Base-by-base conservation (phyloP, 2,888 invertebrate genomes). In the Platerodrilus igneus region DNA sequence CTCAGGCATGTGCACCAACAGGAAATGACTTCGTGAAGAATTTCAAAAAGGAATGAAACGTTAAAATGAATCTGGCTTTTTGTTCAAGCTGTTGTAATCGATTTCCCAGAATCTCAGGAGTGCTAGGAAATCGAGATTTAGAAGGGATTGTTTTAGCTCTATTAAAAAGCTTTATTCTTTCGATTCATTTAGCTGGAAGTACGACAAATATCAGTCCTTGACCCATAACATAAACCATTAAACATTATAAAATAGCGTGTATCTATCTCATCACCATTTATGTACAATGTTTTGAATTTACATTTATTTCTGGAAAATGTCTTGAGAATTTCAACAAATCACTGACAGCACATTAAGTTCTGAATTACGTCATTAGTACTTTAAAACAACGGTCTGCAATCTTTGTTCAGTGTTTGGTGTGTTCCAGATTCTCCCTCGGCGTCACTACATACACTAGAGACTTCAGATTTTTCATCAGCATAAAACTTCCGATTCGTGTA, bases 361-460 rank as follows among this genome's bases (percentile, higher is more conserved):
- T 29, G 30, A 30, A 30, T 20, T 7, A 21, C 21, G 20, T 20
- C 30, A 30, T 20, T 30, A 30, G 14, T 14, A 15, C 9, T 20
- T 30, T 30, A 19, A 19, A 18, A 20, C 30, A 7, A 9, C 9
- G n/a, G 13, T 8, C 20, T 19, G 5, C 11, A 14, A 30, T 20
- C 19, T 14, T 14, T 21, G 10, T 9, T 21, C 14, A 11, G n/a
- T 11, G 9, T 9, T 4, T 29, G 29, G 7, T 29, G 18, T 29
- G 11, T 4, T 13, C 14, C 7, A n/a, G n/a, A n/a, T n/a, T n/a
- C n/a, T n/a, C n/a, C n/a, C n/a, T n/a, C n/a, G n/a, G n/a, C n/a
- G n/a, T n/a, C n/a, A n/a, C n/a, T n/a, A n/a, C n/a, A n/a, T n/a
- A n/a, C n/a, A n/a, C n/a, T n/a, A n/a, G n/a, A n/a, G n/a, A n/a